Base-by-base conservation (phyloP, 2,888 invertebrate species). In the Brachylomia viminalis region DNA sequence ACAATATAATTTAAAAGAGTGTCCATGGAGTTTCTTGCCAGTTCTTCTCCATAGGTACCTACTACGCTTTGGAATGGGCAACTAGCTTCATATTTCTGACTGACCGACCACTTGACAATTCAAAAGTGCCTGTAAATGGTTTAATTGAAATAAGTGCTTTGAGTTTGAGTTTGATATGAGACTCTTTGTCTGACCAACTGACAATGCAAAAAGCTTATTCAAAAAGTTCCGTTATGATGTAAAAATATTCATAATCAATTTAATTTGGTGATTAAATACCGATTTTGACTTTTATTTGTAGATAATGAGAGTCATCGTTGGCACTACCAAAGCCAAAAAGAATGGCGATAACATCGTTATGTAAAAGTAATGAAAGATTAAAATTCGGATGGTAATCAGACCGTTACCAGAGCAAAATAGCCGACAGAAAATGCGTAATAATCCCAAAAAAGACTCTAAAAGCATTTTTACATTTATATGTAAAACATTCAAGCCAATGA, bases 401-500 rank as follows among this genome's bases (percentile, higher is more conserved):
- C 6, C 11, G 30, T 38, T 27, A 27, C 10, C 20, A 47, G 11
- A 30, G 47, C 0, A 45, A 61, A 58, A 33, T 23, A 38, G 8
- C 13, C 4, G 8, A 23, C 10, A 45, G 2, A 47, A 58, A 45
- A 11, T 23, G 13, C 0, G 15, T 30, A 72, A 38, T 20, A 15
- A 54, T 23, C 42, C 11, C 13, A 17, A 65, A 80, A 65, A 58
- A 17, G 6, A 27, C 64, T n/a, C 15, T 27, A 45, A 47, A 62
- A 62, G 49, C 38, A n/a, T 58, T 15, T 65, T 65, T 23, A 65
- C 52, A 66, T 75, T 79, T 80, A 54, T 42, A 80, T 72, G 75
- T 86, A 80, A 71, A 86, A 71, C 58, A 54, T 69, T 75, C n/a
- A 20, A 58, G 56, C 27, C 61, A 47, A 62, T 77, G 65, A 86